Conservation (phyloP, 2,113 vertebrate genomes). For the Smithornis capensis region DNA sequence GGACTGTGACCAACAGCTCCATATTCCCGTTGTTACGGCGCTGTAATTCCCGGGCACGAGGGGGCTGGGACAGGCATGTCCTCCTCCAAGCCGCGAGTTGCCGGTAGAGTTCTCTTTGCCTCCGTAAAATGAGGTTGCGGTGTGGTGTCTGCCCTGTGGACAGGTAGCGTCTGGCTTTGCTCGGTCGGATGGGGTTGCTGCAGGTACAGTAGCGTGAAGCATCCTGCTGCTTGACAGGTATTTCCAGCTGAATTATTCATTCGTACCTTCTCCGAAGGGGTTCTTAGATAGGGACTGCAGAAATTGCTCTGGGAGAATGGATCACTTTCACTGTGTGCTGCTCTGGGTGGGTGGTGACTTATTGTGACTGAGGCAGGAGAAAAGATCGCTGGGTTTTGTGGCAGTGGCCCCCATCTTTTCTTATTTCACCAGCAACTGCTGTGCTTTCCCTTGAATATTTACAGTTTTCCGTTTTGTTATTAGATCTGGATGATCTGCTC, state of each 20-base stretch:
- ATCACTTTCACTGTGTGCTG: neutral
- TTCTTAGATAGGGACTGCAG: neutral
- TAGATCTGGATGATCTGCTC: neutral
- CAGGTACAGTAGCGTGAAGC: neutral
- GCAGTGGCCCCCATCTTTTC: neutral
- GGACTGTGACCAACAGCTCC: fast-evolving
- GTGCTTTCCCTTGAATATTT: neutral
- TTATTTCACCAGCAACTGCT: neutral
- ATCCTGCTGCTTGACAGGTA: constrained; percentile 38
- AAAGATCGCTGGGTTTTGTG: neutral
- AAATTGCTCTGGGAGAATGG: neutral
- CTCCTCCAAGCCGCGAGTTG: neutral
- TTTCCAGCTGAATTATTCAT: constrained; percentile 45
- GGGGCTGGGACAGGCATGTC: neutral
- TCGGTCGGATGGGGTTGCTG: neutral
- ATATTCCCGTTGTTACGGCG: neutral
- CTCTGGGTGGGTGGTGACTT: neutral
- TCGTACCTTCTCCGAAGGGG: neutral
- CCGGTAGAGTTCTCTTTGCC: neutral
- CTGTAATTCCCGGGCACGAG: fast-evolving
- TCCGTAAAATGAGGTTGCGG: neutral
- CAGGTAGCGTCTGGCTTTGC: neutral
- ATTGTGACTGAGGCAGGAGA: neutral
- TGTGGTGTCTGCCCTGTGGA: neutral
- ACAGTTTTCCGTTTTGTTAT: neutral